These are phyloP conservation scores for Montipora capitata DNA, from an alignment of 92 coral and sea anemone species.

Conservation along the genomic window DNA sequence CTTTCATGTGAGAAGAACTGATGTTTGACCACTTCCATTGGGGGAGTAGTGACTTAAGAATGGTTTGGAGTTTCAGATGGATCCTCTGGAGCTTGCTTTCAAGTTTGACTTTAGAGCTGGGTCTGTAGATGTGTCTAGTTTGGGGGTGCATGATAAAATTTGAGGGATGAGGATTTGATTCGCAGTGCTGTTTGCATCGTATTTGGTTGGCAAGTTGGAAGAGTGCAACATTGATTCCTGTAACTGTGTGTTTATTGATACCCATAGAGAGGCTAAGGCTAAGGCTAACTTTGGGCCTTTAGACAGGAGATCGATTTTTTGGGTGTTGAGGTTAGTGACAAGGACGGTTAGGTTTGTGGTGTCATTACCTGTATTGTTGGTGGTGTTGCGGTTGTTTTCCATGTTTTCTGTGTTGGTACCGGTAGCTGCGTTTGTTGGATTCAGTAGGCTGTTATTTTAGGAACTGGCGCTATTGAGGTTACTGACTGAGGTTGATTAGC, in stretches of 20 bases:
- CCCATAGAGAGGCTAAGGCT: slow-evolving; percentile 35
- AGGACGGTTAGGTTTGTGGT: too few relatives aligned
- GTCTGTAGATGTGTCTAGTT: slow-evolving; percentile 50
- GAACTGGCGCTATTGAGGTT: too few relatives aligned
- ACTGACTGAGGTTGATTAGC: too few relatives aligned
- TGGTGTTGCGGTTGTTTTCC: too few relatives aligned
- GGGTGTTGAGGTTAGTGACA: too few relatives aligned
- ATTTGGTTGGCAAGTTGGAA: slow-evolving; percentile 58
- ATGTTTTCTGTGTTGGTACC: too few relatives aligned
- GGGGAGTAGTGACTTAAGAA: slow-evolving; percentile 1
- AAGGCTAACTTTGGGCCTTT: slow-evolving; percentile 77
- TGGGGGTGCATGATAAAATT: slow-evolving; percentile 58
- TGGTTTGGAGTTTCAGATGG: slow-evolving; percentile 32
- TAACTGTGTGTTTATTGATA: slow-evolving; percentile 39
- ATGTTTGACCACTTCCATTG: slow-evolving; percentile 64
- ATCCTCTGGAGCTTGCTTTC: slow-evolving; percentile 31
- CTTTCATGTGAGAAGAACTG: slow-evolving; percentile 18
- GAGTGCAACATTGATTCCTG: slow-evolving; percentile 42
- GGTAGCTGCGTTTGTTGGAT: too few relatives aligned
- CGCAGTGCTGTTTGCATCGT: slow-evolving; percentile 49
- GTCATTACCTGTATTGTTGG: too few relatives aligned
- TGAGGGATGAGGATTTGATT: slow-evolving; percentile 18
- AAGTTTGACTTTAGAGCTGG: slow-evolving; percentile 38
- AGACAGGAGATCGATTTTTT: too few relatives aligned
- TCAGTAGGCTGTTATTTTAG: too few relatives aligned